Percentiles rank a stretch among this genome's conserved stretches.
Conservation (phyloP, 1,140 invertebrate genomes). For the Batillaria attramentaria region DNA sequence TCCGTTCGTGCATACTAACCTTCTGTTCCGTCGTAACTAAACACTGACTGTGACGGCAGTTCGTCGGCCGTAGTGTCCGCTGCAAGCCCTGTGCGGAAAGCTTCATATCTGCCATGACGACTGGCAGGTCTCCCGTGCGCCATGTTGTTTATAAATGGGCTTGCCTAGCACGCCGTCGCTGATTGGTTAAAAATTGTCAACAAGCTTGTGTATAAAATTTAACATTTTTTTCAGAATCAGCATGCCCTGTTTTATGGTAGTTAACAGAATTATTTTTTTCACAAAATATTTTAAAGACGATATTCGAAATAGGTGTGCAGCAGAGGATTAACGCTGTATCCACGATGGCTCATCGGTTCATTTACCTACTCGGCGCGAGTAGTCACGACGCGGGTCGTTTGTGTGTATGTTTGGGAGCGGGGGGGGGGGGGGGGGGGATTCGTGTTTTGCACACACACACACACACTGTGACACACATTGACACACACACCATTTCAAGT, state of each 20-base stretch:
- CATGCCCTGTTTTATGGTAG: neutral
- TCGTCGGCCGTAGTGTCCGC: slow-evolving; percentile 6
- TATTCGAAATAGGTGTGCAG: neutral
- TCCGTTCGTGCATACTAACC: too few species aligned
- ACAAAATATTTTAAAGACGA: neutral
- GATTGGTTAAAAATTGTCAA: slow-evolving; percentile 18
- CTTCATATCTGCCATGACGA: slow-evolving; percentile 30
- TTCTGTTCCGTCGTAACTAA: slow-evolving; percentile 20
- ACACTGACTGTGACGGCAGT: slow-evolving; percentile 26
- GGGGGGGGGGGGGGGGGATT: too few species aligned
- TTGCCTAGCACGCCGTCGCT: neutral
- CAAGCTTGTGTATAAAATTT: neutral
- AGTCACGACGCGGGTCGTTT: too few species aligned
- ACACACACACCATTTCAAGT: too few species aligned
- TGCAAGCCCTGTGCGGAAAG: neutral
- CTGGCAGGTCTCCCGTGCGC: slow-evolving; percentile 28
- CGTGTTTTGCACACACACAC: too few species aligned
- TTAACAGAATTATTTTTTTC: neutral
- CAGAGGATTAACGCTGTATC: neutral
- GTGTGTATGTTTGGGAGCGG: too few species aligned
- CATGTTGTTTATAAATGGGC: slow-evolving; percentile 35
- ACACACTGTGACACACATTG: too few species aligned
- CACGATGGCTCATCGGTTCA: too few species aligned
- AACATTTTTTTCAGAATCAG: neutral
- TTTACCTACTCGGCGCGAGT: too few species aligned